Base-by-base conservation (phyloP, 1,140 invertebrate genomes). In the Drosophila tani region DNA sequence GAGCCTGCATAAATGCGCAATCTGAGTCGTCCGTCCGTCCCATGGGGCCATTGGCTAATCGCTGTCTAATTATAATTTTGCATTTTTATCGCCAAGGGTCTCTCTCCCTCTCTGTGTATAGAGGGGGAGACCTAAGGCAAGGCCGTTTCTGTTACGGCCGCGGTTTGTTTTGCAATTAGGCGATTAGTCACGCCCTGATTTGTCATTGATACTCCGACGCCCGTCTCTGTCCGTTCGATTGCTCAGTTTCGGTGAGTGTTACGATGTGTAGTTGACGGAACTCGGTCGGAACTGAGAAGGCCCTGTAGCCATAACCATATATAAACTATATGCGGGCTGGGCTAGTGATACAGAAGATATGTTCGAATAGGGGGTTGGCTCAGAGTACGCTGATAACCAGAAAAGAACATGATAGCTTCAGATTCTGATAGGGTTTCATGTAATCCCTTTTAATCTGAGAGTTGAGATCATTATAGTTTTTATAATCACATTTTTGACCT, bases 161-260 rank as follows among this genome's bases (percentile, higher is more conserved):
- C 63, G 74, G 67, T 85, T 73, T 58, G 75, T 60, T 56, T 77
- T 76, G 83, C 84, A 86, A 86, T 86, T 88, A 86, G 80, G 71
- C 80, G 71, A 80, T 86, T 86, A 67, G 83, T 83, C 83, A 88
- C 83, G 83, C 83, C 83, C 83, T 80, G 83, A 86, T 86, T 83
- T 88, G 83, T 66, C 80, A 86, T 88, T 80, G 84, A 88, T 86
- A 88, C 60, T 65, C 50, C 64, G 64, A 5, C 51, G 35, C 11
- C 35, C 35, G 35, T 1, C 35, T 35, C 8, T 35, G 50, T 38
- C 56, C 49, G 70, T 32, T 41, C n/a, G 56, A 58, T 45, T 71
- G 68, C 70, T 73, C 70, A 68, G 69, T 51, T 71, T 50, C 17
- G 29, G 53, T 38, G 55, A 73, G 64, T 68, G 60, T 75, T 75